phyloP scores from a whole-genome alignment of 2,888 invertebrate species.

The Belgica antarctica region DNA sequence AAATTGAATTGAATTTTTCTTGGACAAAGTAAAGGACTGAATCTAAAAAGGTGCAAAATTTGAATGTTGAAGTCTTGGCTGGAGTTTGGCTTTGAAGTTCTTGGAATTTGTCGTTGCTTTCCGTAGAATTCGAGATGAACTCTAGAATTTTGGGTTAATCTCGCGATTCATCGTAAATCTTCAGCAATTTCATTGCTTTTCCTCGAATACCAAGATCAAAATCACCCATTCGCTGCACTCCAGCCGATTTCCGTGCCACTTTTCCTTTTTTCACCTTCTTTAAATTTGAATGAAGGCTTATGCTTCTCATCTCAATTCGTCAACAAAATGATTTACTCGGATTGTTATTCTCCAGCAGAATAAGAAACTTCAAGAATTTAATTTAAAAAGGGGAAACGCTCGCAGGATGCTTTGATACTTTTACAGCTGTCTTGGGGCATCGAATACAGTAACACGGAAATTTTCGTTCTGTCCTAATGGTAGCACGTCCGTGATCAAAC shows the following conservation, averaged over 20 bases:
- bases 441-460: neutral
- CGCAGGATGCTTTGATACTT: too few species aligned
- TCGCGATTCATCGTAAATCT: neutral
- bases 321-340: neutral
- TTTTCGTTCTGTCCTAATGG: neutral
- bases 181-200: neutral
- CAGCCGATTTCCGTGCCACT: too few species aligned
- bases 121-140: too few species aligned
- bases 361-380: neutral
- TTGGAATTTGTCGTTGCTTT: too few species aligned
- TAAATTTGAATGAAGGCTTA: slow-evolving; percentile 12
- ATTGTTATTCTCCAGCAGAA: slow-evolving; percentile 3
- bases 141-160: too few species aligned
- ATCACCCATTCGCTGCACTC: too few species aligned
- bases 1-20: slow-evolving; percentile 10
- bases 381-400: too few species aligned
- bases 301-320: neutral
- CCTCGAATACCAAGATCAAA: too few species aligned
- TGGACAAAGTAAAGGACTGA: neutral
- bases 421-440: too few species aligned
- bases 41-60: slow-evolving; percentile 40
- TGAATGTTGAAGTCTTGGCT: slow-evolving; percentile 33
- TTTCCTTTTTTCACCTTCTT: too few species aligned
- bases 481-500: slow-evolving; percentile 23
- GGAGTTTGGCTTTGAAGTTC: too few species aligned